Evolutionary conservation across 2,888 invertebrate genomes (phyloP).

Genomic region (Embidobia sp.): DNA sequence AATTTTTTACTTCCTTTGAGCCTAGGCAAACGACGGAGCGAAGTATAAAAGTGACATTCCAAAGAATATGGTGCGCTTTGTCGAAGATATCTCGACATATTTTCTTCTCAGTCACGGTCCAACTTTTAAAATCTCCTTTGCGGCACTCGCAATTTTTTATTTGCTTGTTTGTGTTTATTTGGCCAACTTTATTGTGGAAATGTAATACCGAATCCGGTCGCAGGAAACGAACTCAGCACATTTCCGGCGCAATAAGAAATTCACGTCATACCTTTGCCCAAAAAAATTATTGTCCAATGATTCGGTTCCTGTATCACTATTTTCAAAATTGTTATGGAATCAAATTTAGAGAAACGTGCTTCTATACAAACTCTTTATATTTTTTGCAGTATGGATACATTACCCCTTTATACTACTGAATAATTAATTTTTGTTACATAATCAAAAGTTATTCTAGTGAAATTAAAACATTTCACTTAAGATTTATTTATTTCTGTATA

Average conservation of each 20-base stretch:
- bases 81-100: constrained; percentile 55
- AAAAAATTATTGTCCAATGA: constrained; percentile 8
- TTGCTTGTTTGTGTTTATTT: constrained; percentile 40
- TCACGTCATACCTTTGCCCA: constrained; percentile 7
- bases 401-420: too few species aligned
- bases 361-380: too few species aligned
- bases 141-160: constrained; percentile 29
- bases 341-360: too few species aligned
- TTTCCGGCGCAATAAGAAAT: constrained; percentile 16
- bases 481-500: too few species aligned
- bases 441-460: too few species aligned
- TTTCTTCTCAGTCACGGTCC: constrained; percentile 33
- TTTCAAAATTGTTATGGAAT: neutral
- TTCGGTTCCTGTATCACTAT: too few species aligned
- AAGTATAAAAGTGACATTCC: constrained; percentile 55
- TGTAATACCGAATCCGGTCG: constrained; percentile 27
- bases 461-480: too few species aligned
- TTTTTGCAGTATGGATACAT: too few species aligned
- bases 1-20: constrained; percentile 53
- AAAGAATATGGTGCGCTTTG: constrained; percentile 56
- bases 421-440: too few species aligned
- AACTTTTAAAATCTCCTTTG: constrained; percentile 40
- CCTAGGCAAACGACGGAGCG: constrained; percentile 14
- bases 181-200: constrained; percentile 39
- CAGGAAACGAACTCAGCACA: constrained; percentile 1